Evolutionary conservation across 2,113 vertebrate genomes (phyloP), one percentile per base, ranked within the genome.

Genomic region (Pterocles gutturalis): DNA sequence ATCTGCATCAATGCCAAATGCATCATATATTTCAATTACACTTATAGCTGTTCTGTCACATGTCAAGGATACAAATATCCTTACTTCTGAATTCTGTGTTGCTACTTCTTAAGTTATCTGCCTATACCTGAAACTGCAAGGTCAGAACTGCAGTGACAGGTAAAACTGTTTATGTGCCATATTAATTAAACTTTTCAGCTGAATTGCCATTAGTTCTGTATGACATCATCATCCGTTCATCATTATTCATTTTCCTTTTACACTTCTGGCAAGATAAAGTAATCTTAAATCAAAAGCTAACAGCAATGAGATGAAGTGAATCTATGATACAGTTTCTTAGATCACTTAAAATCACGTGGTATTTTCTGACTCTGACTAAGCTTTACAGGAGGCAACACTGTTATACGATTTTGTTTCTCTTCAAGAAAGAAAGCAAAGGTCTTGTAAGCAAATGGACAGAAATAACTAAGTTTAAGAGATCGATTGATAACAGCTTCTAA

Each of bases 1-100:
- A 83, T 89, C 67, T 94, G 70, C 72, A 85, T 94, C 87, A 89
- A 71, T 87, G 62, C 34, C 83, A 97, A 95, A 83, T 76, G 64
- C 28, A 92, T 91, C 69, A 83, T 85, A 86, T 77, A 89, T 97
- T 96, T 94, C 73, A 89, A 80, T 90, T 92, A 92, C 67, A 38
- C 87, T 94, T 77, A 78, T 33, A 95, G 75, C n/a, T 88, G 69
- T 88, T 93, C 78, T 69, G 53, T 60, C 94, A 95, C 36, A 54
- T 53, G 49, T 31, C 96, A 92, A 77, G 66, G 85, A 94, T 82
- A 89, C n/a, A 93, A 94, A 94, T 96, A 87, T 26, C 33, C 43
- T 73, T 73, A 51, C 70, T 95, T 71, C 48, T 83, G 76, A 67
- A 89, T 81, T 93, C 34, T n/a, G 19, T 53, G 61, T 93, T 84